Evolutionary conservation across 2,888 invertebrate species (phyloP).

Genomic region (Margaritifera margaritifera): DNA sequence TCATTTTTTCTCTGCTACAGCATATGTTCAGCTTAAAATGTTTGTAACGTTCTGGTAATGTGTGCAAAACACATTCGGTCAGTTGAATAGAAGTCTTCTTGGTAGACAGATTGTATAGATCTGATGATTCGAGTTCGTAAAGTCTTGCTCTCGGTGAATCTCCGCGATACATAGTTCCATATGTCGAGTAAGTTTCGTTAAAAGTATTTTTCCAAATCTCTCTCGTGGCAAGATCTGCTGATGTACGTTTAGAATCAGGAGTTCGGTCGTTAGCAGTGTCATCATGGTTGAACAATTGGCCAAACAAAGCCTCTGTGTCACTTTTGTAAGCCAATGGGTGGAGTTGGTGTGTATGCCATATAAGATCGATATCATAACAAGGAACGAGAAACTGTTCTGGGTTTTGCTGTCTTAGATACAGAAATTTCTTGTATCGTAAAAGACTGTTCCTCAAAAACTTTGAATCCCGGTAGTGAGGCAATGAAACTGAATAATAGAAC

Average conservation of each 20-base stretch:
- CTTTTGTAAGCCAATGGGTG: constrained; percentile 57
- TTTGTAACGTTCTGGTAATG: too few species aligned
- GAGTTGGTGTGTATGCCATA: constrained; percentile 75
- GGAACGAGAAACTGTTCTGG: constrained; percentile 73
- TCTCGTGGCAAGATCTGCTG: constrained; percentile 71
- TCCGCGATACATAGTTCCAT: constrained; percentile 74
- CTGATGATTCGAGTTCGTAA: constrained; percentile 58
- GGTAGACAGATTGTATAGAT: constrained; percentile 48
- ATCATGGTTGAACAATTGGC: constrained; percentile 73
- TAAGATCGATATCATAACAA: constrained; percentile 74
- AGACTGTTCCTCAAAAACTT: constrained; percentile 71
- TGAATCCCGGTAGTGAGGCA: constrained; percentile 73
- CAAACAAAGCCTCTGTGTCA: constrained; percentile 46
- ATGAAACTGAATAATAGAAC: constrained; percentile 74
- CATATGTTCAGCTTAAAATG: too few species aligned
- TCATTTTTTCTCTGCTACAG: too few species aligned
- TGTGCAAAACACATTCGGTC: too few species aligned
- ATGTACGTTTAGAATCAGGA: constrained; percentile 70
- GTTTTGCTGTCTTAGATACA: constrained; percentile 70
- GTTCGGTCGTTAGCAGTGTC: constrained; percentile 73
- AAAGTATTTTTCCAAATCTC: constrained; percentile 72
- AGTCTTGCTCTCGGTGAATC: constrained; percentile 71
- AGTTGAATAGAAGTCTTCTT: constrained; percentile 35
- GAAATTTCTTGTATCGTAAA: constrained; percentile 71
- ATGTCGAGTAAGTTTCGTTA: constrained; percentile 68